These are phyloP conservation scores for Leguminivora glycinivorella DNA, from an alignment of 1,140 invertebrate genomes.

Conservation along the genomic window DNA sequence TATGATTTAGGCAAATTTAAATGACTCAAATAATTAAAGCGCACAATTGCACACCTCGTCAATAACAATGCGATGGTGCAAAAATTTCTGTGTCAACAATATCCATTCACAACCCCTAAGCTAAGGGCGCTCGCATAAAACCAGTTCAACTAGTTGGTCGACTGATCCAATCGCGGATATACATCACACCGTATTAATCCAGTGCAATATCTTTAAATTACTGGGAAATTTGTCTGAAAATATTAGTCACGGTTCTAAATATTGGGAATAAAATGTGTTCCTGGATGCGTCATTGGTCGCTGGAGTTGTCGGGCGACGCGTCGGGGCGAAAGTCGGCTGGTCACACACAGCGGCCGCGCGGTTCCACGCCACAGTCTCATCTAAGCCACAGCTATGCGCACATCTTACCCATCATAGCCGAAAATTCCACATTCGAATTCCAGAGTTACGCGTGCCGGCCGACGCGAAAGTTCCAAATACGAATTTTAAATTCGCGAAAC, in stretches of 20 bases:
- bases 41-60: conserved; percentile 39
- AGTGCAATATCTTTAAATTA: conserved; percentile 4
- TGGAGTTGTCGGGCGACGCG: conserved; percentile 72
- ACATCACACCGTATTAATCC: neutral
- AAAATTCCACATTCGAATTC: conserved; percentile 66
- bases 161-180: conserved; percentile 27
- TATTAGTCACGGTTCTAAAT: conserved; percentile 46
- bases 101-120: conserved; percentile 56
- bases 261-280: conserved; percentile 62
- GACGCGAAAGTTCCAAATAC: conserved; percentile 59
- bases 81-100: conserved; percentile 52
- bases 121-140: conserved; percentile 32
- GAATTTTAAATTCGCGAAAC: conserved; percentile 50
- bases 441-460: conserved; percentile 53
- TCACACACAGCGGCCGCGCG: conserved; percentile 65
- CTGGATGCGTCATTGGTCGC: conserved; percentile 69
- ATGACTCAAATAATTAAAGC: neutral
- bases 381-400: conserved; percentile 77
- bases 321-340: conserved; percentile 74
- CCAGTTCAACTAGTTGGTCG: conserved; percentile 37
- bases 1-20: neutral
- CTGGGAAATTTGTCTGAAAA: conserved; percentile 26
- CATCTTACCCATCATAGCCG: conserved; percentile 75
- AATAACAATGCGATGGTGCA: conserved; percentile 49
- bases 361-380: conserved; percentile 74